Conservation (phyloP, 2,797 vertebrate species). For the Tapera naevia region DNA sequence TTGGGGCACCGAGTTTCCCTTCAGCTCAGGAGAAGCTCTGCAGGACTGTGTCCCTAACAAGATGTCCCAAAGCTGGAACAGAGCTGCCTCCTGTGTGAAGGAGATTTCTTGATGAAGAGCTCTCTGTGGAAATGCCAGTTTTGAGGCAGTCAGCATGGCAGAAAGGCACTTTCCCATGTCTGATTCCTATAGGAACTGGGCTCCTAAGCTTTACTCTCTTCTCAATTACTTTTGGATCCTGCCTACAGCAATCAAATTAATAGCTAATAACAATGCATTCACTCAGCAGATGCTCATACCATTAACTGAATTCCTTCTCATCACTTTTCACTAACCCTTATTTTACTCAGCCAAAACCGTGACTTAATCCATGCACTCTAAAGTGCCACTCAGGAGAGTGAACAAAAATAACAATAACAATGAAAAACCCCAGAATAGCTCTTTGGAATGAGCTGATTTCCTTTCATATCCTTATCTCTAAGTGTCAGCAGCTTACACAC, state of each 20-base stretch:
- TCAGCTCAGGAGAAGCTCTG: neutral
- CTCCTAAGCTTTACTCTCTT: neutral
- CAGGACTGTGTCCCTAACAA: neutral
- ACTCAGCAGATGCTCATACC: neutral
- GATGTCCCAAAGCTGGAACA: neutral
- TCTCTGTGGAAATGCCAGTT: neutral
- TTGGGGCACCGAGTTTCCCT: neutral
- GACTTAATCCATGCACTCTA: neutral
- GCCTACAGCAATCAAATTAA: constrained; percentile 3
- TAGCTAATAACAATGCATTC: neutral
- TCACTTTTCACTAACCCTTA: constrained; percentile 7
- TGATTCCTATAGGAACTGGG: neutral
- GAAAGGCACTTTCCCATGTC: neutral
- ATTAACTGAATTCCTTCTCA: neutral
- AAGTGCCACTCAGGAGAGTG: neutral
- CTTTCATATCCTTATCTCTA: constrained; percentile 47
- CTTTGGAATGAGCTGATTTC: constrained; percentile 11
- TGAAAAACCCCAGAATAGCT: neutral
- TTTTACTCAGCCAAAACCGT: neutral
- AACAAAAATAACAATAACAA: neutral
- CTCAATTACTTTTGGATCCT: neutral
- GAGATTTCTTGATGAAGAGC: neutral
- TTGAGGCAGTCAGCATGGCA: neutral
- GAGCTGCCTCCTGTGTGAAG: neutral
- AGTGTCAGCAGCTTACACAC: constrained; percentile 33